Conservation (phyloP, 1,140 invertebrate genomes). For the Aphelenchoides besseyi region DNA sequence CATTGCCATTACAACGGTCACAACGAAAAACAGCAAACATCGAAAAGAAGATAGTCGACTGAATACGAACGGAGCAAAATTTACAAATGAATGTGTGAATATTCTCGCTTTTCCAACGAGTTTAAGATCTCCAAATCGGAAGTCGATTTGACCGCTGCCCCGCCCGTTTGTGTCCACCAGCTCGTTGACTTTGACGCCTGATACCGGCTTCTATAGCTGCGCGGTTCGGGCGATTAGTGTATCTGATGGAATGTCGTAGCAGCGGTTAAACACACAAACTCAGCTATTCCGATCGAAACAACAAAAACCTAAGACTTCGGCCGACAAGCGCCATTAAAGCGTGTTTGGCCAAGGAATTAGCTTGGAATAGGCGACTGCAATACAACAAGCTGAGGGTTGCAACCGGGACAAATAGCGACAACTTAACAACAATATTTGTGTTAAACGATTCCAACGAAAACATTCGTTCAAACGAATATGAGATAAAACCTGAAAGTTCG, state of each 20-base stretch:
- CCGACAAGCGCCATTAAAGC: not conserved
- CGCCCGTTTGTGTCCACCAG: conserved; percentile 9
- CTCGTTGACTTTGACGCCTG: not conserved
- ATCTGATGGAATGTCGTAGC: not conserved
- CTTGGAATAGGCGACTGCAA: not conserved
- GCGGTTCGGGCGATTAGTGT: not conserved
- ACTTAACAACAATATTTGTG: too few species aligned
- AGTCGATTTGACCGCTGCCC: not conserved
- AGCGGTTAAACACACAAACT: not conserved
- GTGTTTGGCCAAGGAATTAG: conserved; percentile 3
- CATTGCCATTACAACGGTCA: conserved; percentile 57
- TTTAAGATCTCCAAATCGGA: not conserved
- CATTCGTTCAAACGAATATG: too few species aligned
- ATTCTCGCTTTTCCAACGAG: not conserved
- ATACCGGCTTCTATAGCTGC: not conserved
- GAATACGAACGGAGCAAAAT: conserved; percentile 76
- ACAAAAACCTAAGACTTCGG: not conserved
- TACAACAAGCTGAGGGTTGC: not conserved
- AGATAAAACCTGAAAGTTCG: too few species aligned
- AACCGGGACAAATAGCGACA: too few species aligned
- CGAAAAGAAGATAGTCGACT: conserved; percentile 64
- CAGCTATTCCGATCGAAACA: not conserved
- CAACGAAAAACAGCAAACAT: conserved; percentile 25
- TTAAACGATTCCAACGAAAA: too few species aligned
- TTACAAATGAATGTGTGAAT: conserved; percentile 66